Conservation (phyloP, 2,888 invertebrate species). For the Embidobia sp. region DNA sequence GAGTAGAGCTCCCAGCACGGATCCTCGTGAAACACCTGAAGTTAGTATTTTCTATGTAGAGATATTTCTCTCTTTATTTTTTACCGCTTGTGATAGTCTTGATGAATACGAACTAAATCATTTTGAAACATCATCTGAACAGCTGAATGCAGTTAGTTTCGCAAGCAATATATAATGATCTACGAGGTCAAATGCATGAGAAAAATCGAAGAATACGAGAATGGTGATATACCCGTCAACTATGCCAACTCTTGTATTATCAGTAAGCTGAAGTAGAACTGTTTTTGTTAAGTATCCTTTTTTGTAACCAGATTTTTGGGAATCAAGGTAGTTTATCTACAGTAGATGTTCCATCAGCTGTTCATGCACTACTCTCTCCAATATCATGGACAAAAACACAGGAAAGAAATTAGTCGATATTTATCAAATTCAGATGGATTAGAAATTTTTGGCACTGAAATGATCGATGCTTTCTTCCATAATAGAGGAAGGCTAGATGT, state of each 20-base stretch:
- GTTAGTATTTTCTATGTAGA: too few species aligned
- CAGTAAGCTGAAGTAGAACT: neutral
- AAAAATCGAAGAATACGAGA: neutral
- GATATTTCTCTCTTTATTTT: too few species aligned
- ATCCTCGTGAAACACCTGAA: neutral
- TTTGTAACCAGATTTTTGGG: too few species aligned
- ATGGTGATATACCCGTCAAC: too few species aligned
- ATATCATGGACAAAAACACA: neutral
- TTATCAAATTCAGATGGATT: neutral
- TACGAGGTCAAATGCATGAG: neutral
- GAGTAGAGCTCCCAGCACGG: neutral
- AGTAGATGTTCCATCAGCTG: too few species aligned
- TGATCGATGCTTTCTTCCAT: slow-evolving; percentile 1
- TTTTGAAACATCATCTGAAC: neutral
- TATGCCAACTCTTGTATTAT: too few species aligned
- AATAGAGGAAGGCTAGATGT: neutral
- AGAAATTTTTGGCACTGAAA: neutral
- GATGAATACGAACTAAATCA: neutral
- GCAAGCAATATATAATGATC: too few species aligned
- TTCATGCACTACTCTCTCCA: too few species aligned
- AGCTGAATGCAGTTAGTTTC: neutral
- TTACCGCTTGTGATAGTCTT: neutral
- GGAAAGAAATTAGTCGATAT: neutral
- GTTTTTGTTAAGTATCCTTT: too few species aligned
- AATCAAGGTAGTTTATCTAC: neutral